Evolutionary conservation across 2,113 vertebrate genomes (phyloP).

Genomic region (Nymphicus hollandicus): DNA sequence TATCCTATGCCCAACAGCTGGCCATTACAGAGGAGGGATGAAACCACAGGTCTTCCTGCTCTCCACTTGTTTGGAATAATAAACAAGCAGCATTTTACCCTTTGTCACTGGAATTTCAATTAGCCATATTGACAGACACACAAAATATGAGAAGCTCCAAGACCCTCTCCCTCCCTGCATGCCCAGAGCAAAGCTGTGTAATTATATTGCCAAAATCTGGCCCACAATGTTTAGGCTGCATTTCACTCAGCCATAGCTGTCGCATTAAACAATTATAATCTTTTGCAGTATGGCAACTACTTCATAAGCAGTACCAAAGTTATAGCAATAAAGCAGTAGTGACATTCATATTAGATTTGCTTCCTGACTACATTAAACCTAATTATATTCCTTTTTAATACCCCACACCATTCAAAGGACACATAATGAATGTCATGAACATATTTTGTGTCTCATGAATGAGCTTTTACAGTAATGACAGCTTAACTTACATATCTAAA

Average conservation of each 20-base stretch:
- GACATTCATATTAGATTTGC: slow-evolving; percentile 45
- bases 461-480: slow-evolving; percentile 18
- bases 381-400: slow-evolving; percentile 55
- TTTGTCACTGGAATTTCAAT: neutral
- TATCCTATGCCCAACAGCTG: neutral
- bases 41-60: neutral
- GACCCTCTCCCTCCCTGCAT: neutral
- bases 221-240: neutral
- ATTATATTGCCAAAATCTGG: neutral
- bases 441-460: slow-evolving; percentile 6
- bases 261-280: slow-evolving; percentile 6
- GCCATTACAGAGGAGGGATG: neutral
- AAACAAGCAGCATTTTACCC: neutral
- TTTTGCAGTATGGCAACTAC: slow-evolving; percentile 24
- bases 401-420: slow-evolving; percentile 22
- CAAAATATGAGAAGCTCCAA: neutral
- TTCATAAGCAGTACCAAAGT: slow-evolving; percentile 29
- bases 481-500: slow-evolving; percentile 57
- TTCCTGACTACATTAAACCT: slow-evolving; percentile 46
- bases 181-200: neutral
- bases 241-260: neutral
- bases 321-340: slow-evolving; percentile 42
- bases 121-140: neutral
- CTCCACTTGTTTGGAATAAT: neutral
- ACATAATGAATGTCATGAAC: slow-evolving; percentile 16